Evolutionary conservation across 1,140 invertebrate genomes (phyloP), one percentile per base, ranked within the genome.

Genomic region (Carposina sasakii): DNA sequence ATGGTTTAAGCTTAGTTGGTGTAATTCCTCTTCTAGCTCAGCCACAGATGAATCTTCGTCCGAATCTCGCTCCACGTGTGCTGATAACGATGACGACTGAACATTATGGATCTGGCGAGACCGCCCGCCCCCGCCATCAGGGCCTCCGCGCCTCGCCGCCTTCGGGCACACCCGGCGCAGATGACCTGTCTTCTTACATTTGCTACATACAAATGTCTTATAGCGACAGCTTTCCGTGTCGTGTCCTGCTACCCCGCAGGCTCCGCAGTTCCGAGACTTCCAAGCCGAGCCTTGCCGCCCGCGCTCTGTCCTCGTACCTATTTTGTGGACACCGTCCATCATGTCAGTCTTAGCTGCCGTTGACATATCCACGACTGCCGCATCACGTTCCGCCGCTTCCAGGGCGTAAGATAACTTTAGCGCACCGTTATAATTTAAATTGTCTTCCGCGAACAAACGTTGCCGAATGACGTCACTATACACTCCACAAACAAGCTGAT

Each of bases 401-500:
- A 62, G 33, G 1, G 45, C 34, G 0, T 9, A 20, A 2, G 61
- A 45, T 15, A 60, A 9, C n/a, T 24, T 28, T 12, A 52, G 22
- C 1, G 59, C 59, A 3, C 34, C 43, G 1, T 1, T 8, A 46
- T 50, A 66, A 1, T 21, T 20, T 13, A 66, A 36, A 3, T 48
- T 22, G 1, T 42, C 19, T 10, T 66, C 60, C 1, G 54, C 49
- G 16, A 67, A 67, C 15, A 63, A 13, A 2, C 60, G 26, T 23
- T 63, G 57, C 1, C 60, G 48, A 10, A 57, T 55, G 0, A 45
- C 2, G 16, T 63, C 63, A 28, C 45, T 63, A 1, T 15, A 22
- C 6, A 63, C 15, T 0, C 57, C 54, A 33, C 64, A 67, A 6
- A 60, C 55, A 30, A 67, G 46, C 24, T 67, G 58, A 48, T 61